A percentile compares a stretch with the other conserved stretches of the same genome.
Evolutionary conservation across 2,888 invertebrate species (phyloP).

Genomic region (Odontocerum albicorne): DNA sequence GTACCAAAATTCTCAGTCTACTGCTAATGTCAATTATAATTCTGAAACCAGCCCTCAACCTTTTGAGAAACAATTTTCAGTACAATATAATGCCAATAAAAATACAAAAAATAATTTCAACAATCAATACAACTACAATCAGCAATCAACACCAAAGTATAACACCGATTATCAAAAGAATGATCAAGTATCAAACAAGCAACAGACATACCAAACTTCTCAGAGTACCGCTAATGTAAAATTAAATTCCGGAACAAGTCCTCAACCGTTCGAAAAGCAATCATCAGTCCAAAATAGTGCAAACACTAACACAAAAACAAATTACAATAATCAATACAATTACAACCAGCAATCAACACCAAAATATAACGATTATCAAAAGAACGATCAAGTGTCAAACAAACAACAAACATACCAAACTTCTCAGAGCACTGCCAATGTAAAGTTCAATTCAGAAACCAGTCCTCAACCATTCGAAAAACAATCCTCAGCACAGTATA

Average conservation of each 20-base stretch:
- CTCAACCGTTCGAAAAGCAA: conserved; percentile 38
- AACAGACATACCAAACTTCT: conserved; percentile 41
- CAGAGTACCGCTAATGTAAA: conserved; percentile 37
- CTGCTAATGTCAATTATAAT: conserved; percentile 39
- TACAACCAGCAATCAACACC: conserved; percentile 23
- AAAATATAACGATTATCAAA: conserved; percentile 25
- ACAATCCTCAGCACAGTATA: background rate
- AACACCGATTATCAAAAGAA: conserved; percentile 18
- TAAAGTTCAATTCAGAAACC: background rate
- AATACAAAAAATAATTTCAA: conserved; percentile 40
- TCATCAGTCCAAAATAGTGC: conserved; percentile 27
- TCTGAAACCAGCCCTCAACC: conserved; percentile 39
- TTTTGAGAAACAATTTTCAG: conserved; percentile 37
- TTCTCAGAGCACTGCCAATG: background rate
- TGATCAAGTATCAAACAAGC: conserved; percentile 18
- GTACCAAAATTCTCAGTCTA: conserved; percentile 40
- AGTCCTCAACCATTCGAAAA: background rate
- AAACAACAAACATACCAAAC: background rate
- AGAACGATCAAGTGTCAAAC: background rate
- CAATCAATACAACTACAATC: conserved; percentile 26
- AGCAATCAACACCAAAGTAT: conserved; percentile 24
- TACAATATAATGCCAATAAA: conserved; percentile 41
- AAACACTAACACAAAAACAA: conserved; percentile 18
- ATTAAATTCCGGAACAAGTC: conserved; percentile 41
- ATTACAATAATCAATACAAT: conserved; percentile 27